Evolutionary conservation across 2,888 invertebrate genomes (phyloP), one percentile per base, ranked within the genome.

Genomic region (Brachynemurus nebulosus): DNA sequence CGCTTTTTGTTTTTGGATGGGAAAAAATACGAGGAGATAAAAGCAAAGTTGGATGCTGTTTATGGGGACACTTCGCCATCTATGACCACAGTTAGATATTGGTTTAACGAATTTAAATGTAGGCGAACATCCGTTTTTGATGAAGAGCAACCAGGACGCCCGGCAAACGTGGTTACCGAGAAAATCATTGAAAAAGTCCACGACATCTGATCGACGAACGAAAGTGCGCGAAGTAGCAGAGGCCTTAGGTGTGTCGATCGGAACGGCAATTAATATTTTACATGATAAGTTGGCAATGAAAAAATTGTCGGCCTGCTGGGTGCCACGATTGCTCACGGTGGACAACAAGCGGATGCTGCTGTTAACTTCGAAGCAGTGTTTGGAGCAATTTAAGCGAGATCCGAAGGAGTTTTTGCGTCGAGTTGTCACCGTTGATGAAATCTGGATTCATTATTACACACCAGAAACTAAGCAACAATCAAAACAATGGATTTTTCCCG

Each of bases 361-460:
- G 49, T 48, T 51, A 42, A 48, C 50, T 55, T 56, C 55, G n/a
- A 45, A 54, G 51, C 48, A 52, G 45, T 53, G 56, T 55, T 52
- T 55, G 52, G 50, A 51, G 25, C 34, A 50, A 45, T 55, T 56
- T 51, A 53, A 56, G 48, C 53, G 53, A 39, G 56, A 59, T 56
- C 47, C 48, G 45, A 46, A 50, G 45, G 52, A 57, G 42, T 59
- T 61, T 57, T 39, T 54, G 48, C 54, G 51, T 48, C 50, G 56
- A 34, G 54, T 55, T 37, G 50, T 62, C 25, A 60, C 57, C 45
- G 52, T 58, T 9, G 60, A 61, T 52, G 57, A 62, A 57, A 60
- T 57, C 38, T 59, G 57, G 57, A 52, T 60, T 25, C 53, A 57
- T 44, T 48, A 53, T 38, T 55, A 50, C 45, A 57, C 52, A 16